Base-by-base conservation (phyloP, 2,797 vertebrate species). In the Fistularia commersonii region DNA sequence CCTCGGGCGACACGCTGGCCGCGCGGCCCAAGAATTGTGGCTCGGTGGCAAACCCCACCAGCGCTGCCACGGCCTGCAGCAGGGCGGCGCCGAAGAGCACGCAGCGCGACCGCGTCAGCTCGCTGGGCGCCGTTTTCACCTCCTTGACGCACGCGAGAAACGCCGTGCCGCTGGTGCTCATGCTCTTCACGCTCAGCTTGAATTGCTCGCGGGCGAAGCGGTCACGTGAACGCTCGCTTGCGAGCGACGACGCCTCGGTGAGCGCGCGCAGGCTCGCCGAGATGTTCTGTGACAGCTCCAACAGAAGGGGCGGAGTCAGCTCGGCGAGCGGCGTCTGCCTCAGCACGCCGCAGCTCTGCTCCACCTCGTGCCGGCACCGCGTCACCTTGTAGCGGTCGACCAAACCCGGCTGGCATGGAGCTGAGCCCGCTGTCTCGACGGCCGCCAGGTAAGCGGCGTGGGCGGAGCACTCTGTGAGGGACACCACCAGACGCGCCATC, bases 311-410 rank as follows among this genome's bases (percentile, higher is more conserved):
- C 1, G 97, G 96, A 9, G 92, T 96, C 70, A 99, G 88, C 64
- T 99, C 96, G 0, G 82, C 79, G 73, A 99, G 77, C 11, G 94
- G 81, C 0, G 93, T 94, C 48, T 91, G 87, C n/a, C 95, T 88
- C 43, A 99, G 89, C 52, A 92, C 50, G 39, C 91, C 66, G 1
- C 97, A 99, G 79, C 90, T 94, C 54, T 94, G 96, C 70, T 99
- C 97, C 84, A 99, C 97, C 78, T 99, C 96, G 8, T 98, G 95
- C 41, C 95, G 88, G 75, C 95, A 98, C 38, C 97, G 91, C 3
- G 96, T 96, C 83, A 98, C 94, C 50, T 96, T 96, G 86, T 99
- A 99, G 67, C 96, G 94, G 87, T 99, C 97, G 88, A 98, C 97
- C 77, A 98, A 78, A 13, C 96, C 96, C 0, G 93, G 89, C 54